A percentile compares a stretch with the other conserved stretches of the same genome.
Evolutionary conservation across 2,797 vertebrate genomes (phyloP).

Genomic region (Myoxocephalus aenaeus): DNA sequence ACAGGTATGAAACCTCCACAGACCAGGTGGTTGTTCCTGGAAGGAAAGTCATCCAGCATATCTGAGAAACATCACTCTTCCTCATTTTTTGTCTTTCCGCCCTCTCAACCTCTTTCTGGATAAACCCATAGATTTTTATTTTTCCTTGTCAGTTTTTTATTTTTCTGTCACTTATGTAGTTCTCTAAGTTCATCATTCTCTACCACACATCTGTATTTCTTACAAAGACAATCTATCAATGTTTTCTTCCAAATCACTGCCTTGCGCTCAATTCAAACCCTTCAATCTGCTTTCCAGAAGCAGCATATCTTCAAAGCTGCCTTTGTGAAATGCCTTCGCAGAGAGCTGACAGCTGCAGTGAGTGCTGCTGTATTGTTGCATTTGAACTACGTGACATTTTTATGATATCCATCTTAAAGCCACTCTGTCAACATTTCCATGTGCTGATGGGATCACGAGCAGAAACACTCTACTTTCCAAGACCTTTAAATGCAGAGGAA

Average conservation of each 20-base stretch:
- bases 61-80: not conserved
- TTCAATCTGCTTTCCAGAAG: conserved; percentile 13
- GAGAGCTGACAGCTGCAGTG: not conserved
- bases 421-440: not conserved
- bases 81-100: not conserved
- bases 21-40: no score
- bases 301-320: not conserved
- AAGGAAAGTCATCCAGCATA: not conserved
- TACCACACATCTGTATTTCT: not conserved
- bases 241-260: conserved; percentile 11
- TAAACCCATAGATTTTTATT: not conserved
- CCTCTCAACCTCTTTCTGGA: not conserved
- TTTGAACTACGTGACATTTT: conserved; percentile 6
- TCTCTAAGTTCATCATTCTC: not conserved
- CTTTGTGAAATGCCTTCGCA: conserved; percentile 4
- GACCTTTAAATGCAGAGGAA: not conserved
- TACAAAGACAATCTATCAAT: not conserved
- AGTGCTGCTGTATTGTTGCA: not conserved
- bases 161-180: not conserved
- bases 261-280: conserved; percentile 3
- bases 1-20: no score
- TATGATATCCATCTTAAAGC: conserved; percentile 3
- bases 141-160: not conserved
- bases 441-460: conserved; percentile 1
- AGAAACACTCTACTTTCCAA: not conserved